Evolutionary conservation across 2,888 invertebrate species (phyloP).

Genomic region (Cancer borealis): DNA sequence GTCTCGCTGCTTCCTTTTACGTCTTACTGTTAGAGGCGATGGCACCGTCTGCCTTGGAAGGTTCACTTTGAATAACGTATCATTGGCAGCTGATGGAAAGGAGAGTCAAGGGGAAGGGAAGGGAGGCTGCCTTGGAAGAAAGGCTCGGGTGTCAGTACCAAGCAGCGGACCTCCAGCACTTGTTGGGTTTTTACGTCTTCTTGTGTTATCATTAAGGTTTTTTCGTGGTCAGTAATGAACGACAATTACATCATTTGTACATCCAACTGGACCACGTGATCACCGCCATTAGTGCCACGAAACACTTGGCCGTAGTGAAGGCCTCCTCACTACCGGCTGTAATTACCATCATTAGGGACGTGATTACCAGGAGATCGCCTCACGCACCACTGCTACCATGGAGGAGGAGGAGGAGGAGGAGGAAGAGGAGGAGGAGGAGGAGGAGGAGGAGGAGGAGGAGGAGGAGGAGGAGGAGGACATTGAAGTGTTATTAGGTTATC

Average conservation of each 20-base stretch:
- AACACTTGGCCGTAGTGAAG: neutral
- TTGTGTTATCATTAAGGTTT: neutral
- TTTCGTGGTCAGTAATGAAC: neutral
- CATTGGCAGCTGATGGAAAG: neutral
- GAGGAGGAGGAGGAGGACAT: neutral
- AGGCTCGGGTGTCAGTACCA: neutral
- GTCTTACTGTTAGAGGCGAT: neutral
- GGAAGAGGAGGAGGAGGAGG: neutral
- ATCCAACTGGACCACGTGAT: neutral
- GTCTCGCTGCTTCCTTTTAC: neutral
- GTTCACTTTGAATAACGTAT: neutral
- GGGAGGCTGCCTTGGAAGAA: neutral
- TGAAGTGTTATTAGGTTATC: slow-evolving; percentile 6
- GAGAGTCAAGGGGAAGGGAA: neutral
- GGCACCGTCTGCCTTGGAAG: neutral
- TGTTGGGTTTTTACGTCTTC: neutral
- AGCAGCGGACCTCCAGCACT: neutral
- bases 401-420: too few species aligned
- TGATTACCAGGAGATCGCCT: neutral
- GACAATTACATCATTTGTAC: neutral
- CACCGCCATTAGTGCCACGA: neutral
- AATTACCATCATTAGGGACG: neutral
- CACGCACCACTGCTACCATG: slow-evolving; percentile 25
- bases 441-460: neutral
- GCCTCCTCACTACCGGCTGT: neutral